Base-by-base conservation (phyloP, 1,140 invertebrate genomes). In the Diorhabda elongata region DNA sequence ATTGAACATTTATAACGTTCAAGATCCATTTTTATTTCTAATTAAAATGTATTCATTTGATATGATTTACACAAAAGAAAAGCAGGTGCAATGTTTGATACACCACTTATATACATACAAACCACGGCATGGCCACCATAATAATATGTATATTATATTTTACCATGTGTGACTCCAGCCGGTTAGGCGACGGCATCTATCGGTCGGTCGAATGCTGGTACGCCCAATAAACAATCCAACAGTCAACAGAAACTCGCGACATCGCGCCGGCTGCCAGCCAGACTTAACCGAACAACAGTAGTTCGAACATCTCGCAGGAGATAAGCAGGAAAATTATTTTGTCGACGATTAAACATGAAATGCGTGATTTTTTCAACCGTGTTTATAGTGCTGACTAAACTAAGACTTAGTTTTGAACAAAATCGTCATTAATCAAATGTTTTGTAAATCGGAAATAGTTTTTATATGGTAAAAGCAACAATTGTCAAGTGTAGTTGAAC, bases 281-380 rank as follows among this genome's bases (percentile, higher is more conserved):
- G 47, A 26, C 26, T n/a, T 3, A 52, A 52, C 47, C 6, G 47
- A 52, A 65, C 9, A 52, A 65, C 64, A 65, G 64, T 65, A 47
- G 58, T 45, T 65, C 64, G 45, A 65, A 4, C 44, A 58, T 41
- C 42, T 58, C 52, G 52, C 5, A 41, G 59, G 42, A 42, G 26
- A 43, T 61, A 61, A 61, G 59, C 26, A 61, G 47, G 47, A 4
- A 52, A 52, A 3, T 52, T 26, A 26, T 26, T 26, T 26, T 26
- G 26, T 26, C 26, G 26, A 26, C 26, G 47, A 52, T 52, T 52
- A 52, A n/a, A 52, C 2, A 52, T 4, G 47, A 52, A 52, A 52
- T n/a, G 47, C 47, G 47, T 26, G 26, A 26, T 26, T 1, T 26
- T 1, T 26, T 26, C 26, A 26, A 26, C 26, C 26, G 26, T 26